phyloP scores from a whole-genome alignment of 2,113 vertebrate genomes.

The Tympanuchus pallidicinctus region DNA sequence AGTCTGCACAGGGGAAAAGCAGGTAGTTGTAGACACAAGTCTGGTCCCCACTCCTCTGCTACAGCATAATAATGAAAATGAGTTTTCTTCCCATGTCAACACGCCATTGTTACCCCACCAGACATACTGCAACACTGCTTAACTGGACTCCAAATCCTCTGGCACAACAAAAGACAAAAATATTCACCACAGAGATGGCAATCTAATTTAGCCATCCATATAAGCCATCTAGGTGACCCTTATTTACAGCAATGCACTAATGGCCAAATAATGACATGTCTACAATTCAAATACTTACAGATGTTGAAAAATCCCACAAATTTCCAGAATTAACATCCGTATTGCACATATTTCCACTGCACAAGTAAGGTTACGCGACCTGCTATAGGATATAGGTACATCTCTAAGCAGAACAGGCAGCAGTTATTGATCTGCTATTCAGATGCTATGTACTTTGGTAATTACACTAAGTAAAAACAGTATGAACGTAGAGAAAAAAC shows the following conservation, averaged over 20 bases:
- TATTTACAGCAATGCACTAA: neutral
- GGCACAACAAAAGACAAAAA: neutral
- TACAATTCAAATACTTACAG: neutral
- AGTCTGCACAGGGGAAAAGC: neutral
- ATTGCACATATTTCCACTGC: neutral
- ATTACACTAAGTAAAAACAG: neutral
- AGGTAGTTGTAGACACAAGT: fast-evolving
- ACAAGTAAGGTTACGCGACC: neutral
- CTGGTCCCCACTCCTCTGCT: neutral
- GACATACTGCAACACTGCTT: neutral
- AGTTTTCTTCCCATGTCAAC: neutral
- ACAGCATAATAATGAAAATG: neutral
- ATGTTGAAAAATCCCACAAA: neutral
- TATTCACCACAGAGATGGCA: neutral
- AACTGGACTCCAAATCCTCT: neutral
- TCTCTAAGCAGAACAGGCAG: neutral
- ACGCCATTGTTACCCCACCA: neutral
- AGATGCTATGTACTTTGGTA: neutral
- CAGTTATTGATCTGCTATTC: neutral
- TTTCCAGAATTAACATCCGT: neutral
- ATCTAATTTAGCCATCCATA: neutral
- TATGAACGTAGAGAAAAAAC: neutral
- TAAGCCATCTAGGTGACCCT: neutral
- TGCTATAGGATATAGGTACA: neutral
- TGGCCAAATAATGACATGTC: neutral